phyloP scores from a whole-genome alignment of 2,888 invertebrate genomes.

The Morpho deidamia region DNA sequence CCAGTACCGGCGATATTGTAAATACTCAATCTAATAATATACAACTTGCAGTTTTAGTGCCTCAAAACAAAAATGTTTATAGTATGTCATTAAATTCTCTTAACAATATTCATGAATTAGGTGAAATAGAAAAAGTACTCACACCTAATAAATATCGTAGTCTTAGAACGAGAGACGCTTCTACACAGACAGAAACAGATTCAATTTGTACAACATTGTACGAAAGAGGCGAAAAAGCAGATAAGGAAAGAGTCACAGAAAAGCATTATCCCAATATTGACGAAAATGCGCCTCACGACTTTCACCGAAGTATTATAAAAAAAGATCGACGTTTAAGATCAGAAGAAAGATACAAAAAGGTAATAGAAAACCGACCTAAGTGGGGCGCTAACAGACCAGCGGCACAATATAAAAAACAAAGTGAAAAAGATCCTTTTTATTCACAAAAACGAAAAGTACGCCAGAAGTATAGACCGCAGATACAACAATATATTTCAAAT shows the following conservation, averaged over 20 bases:
- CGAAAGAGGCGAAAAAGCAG: constrained; percentile 55
- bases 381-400: constrained; percentile 88
- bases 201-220: constrained; percentile 42
- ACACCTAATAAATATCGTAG: constrained; percentile 72
- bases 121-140: constrained; percentile 53
- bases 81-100: constrained; percentile 65
- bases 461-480: constrained; percentile 80
- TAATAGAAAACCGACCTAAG: constrained; percentile 82
- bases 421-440: constrained; percentile 92
- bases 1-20: constrained; percentile 56
- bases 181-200: constrained; percentile 82
- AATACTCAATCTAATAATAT: constrained; percentile 66
- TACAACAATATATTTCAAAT: constrained; percentile 73
- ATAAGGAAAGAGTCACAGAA: constrained; percentile 62
- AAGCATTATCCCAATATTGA: constrained; percentile 72
- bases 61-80: constrained; percentile 67
- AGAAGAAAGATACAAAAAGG: constrained; percentile 75
- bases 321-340: constrained; percentile 75
- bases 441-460: constrained; percentile 83
- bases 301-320: constrained; percentile 64
- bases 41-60: constrained; percentile 80
- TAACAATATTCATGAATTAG: constrained; percentile 47
- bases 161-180: constrained; percentile 76
- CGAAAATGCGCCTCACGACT: constrained; percentile 71
- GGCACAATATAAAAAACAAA: constrained; percentile 91